A percentile compares a stretch with the other conserved stretches of the same genome.
These are phyloP conservation scores for Neria commutata DNA, from an alignment of 2,888 invertebrate genomes.

Conservation along the genomic window DNA sequence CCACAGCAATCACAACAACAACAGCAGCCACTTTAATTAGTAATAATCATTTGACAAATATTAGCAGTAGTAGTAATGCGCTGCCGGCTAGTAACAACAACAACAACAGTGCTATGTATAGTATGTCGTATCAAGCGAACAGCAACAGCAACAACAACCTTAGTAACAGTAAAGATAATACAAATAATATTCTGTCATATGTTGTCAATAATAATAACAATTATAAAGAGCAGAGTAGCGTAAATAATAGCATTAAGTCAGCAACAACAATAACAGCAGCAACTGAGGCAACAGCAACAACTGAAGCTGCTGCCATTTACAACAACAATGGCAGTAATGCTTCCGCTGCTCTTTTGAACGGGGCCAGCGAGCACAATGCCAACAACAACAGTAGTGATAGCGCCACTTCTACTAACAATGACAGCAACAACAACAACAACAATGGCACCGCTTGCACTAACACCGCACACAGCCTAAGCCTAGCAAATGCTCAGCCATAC, in stretches of 20 bases:
- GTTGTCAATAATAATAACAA: neutral
- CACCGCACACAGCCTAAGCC: constrained; percentile 23
- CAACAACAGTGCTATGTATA: constrained; percentile 16
- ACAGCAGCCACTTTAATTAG: constrained; percentile 16
- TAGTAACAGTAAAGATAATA: constrained; percentile 38
- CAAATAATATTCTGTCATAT: constrained; percentile 9
- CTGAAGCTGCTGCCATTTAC: constrained; percentile 41
- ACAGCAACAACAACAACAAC: constrained; percentile 23
- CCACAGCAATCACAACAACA: constrained; percentile 21
- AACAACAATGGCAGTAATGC: constrained; percentile 36
- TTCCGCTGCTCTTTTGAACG: constrained; percentile 7
- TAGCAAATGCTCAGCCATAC: constrained; percentile 28
- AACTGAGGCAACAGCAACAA: constrained; percentile 31
- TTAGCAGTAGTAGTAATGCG: constrained; percentile 29
- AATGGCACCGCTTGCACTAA: constrained; percentile 22
- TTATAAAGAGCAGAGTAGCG: no score
- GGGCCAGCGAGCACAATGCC: neutral
- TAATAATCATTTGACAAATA: constrained; percentile 26
- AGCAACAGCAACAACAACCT: constrained; percentile 26
- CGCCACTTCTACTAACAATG: constrained; percentile 20
- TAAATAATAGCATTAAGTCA: constrained; percentile 5
- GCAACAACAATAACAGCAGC: constrained; percentile 19
- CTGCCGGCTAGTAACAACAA: constrained; percentile 30
- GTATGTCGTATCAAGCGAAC: constrained; percentile 38
- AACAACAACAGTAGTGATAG: constrained; percentile 4